These are phyloP conservation scores for Setophaga kirtlandii DNA, from an alignment of 2,113 vertebrate genomes.

Conservation along the genomic window DNA sequence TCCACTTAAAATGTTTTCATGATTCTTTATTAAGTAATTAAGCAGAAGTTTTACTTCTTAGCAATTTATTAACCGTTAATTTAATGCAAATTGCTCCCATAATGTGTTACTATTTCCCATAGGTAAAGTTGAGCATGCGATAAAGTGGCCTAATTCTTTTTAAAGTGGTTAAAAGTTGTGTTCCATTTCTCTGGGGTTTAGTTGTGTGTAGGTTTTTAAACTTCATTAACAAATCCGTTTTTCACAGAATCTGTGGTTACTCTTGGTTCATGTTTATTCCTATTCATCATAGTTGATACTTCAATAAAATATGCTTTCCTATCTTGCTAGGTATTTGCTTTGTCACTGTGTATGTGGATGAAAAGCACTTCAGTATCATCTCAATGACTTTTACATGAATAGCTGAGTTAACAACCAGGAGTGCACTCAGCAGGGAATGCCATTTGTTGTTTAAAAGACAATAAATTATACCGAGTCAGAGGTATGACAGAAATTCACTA, in stretches of 20 bases:
- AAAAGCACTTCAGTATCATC: neutral
- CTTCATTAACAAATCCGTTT: neutral
- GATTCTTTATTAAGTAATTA: constrained; percentile 14
- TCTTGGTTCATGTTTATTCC: neutral
- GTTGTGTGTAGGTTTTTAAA: accelerated
- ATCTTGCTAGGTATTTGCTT: neutral
- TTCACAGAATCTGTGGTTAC: neutral
- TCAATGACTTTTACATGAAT: neutral
- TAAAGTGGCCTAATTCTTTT: neutral
- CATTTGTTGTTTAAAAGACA: neutral
- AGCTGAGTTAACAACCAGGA: neutral
- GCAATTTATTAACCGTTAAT: neutral
- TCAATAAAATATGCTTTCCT: neutral
- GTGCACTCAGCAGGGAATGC: neutral
- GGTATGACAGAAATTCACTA: neutral
- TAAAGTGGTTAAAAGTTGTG: neutral
- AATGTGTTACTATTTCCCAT: neutral
- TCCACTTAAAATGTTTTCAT: neutral
- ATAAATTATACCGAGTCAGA: neutral
- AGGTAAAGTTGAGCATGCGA: neutral
- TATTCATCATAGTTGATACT: neutral
- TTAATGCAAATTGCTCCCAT: neutral
- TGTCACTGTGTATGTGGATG: neutral
- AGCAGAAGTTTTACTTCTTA: neutral
- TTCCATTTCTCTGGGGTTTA: neutral